Conservation (phyloP, 1,140 invertebrate species). For the Copidosoma floridanum region DNA sequence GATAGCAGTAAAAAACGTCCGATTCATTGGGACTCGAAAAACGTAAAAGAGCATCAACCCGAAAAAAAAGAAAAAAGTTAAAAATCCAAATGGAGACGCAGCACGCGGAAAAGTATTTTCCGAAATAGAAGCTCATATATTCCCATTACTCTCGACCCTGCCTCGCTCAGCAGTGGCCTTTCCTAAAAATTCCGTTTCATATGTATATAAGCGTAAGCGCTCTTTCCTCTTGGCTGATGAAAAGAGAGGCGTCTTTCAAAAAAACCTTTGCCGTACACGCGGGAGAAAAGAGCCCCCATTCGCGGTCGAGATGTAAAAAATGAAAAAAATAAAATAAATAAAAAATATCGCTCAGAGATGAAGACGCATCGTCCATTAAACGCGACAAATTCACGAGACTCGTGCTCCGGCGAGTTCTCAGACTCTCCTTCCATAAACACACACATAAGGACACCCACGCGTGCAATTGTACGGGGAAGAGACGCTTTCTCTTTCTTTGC, state of each 20-base stretch:
- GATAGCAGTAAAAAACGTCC: too few species aligned
- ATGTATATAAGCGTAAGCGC: too few species aligned
- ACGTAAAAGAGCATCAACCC: neutral
- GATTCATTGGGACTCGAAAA: too few species aligned
- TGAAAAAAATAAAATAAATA: too few species aligned
- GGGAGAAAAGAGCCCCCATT: neutral
- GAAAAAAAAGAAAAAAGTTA: neutral
- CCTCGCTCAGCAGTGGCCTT: neutral
- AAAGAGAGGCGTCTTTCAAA: too few species aligned
- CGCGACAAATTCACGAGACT: conserved; percentile 41
- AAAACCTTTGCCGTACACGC: too few species aligned
- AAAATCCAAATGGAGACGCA: neutral
- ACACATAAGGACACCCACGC: conserved; percentile 1
- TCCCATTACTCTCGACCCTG: neutral
- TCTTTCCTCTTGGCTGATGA: too few species aligned
- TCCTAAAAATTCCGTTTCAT: conserved; percentile 18
- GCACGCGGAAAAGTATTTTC: conserved; percentile 2
- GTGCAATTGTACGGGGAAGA: too few species aligned
- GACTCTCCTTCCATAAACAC: neutral
- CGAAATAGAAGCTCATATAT: conserved; percentile 19
- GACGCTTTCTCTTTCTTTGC: too few species aligned
- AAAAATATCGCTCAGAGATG: too few species aligned
- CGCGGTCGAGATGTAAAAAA: neutral
- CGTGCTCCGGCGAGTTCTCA: conserved; percentile 6
- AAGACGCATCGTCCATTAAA: conserved; percentile 37